A percentile compares a stretch with the other conserved stretches of the same genome.
phyloP scores from a whole-genome alignment of 2,888 invertebrate genomes.

The Lapara coniferarum region DNA sequence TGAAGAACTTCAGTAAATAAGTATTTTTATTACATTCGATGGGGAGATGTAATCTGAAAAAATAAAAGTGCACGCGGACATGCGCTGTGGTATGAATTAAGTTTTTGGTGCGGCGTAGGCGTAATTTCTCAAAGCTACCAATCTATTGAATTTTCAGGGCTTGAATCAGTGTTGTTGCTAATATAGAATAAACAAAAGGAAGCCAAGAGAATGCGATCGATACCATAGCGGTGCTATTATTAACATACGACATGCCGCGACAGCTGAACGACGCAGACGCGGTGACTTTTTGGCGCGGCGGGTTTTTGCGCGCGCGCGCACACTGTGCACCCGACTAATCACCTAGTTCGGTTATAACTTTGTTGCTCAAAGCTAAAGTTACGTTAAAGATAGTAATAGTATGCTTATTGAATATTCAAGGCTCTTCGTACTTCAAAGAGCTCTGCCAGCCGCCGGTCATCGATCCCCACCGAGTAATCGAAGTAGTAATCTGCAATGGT shows the following conservation, averaged over 20 bases:
- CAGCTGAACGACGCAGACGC: constrained; percentile 13
- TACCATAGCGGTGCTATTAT: constrained; percentile 23
- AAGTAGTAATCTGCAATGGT: neutral
- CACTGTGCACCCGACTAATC: neutral
- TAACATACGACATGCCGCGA: constrained; percentile 20
- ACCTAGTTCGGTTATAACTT: neutral
- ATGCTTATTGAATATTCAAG: neutral
- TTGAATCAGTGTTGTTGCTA: constrained; percentile 18
- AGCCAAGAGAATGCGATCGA: constrained; percentile 21
- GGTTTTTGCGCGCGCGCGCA: constrained; percentile 10
- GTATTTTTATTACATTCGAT: too few species aligned
- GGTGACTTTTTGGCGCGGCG: constrained; percentile 12
- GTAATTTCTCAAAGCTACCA: too few species aligned
- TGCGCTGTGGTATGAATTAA: too few species aligned
- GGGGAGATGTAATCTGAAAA: too few species aligned
- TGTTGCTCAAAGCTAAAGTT: neutral
- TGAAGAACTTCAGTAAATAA: too few species aligned
- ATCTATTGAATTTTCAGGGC: neutral
- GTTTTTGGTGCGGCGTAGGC: too few species aligned
- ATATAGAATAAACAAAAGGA: constrained; percentile 23
- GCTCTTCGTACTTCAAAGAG: neutral
- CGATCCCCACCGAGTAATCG: neutral
- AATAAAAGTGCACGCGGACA: too few species aligned
- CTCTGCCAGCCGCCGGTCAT: neutral
- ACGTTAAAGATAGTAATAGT: neutral